These are phyloP conservation scores for Paramormyrops kingsleyae DNA, from an alignment of 2,113 vertebrate genomes.

Conservation along the genomic window DNA sequence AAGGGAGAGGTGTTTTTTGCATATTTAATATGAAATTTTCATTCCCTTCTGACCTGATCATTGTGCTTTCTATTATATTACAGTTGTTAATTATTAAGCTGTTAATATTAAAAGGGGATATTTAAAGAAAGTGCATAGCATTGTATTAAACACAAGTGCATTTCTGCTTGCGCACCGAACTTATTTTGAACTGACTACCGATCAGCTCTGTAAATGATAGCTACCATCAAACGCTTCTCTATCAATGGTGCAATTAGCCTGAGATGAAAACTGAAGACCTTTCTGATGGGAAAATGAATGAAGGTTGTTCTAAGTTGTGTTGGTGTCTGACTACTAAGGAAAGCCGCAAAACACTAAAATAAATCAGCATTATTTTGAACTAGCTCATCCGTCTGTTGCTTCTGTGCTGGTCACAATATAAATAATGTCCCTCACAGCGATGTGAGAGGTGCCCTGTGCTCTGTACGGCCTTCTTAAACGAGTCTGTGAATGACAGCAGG, in stretches of 20 bases:
- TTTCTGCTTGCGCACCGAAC: background rate
- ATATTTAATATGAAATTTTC: background rate
- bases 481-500: background rate
- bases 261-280: background rate
- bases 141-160: background rate
- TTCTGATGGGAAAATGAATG: background rate
- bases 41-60: background rate
- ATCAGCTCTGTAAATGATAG: background rate
- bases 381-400: background rate
- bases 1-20: background rate
- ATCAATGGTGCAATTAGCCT: background rate
- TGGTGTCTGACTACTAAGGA: background rate
- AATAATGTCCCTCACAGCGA: background rate
- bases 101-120: background rate
- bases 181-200: background rate
- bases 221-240: background rate
- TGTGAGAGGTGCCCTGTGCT: background rate
- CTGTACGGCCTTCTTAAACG: background rate
- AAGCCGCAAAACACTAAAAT: background rate
- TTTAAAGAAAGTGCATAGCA: background rate
- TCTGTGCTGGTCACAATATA: background rate
- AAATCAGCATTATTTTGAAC: background rate
- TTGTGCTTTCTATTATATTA: background rate
- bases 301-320: background rate
- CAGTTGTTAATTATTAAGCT: background rate